phyloP scores from a whole-genome alignment of 2,113 vertebrate species.

The Toxotes jaculatrix region DNA sequence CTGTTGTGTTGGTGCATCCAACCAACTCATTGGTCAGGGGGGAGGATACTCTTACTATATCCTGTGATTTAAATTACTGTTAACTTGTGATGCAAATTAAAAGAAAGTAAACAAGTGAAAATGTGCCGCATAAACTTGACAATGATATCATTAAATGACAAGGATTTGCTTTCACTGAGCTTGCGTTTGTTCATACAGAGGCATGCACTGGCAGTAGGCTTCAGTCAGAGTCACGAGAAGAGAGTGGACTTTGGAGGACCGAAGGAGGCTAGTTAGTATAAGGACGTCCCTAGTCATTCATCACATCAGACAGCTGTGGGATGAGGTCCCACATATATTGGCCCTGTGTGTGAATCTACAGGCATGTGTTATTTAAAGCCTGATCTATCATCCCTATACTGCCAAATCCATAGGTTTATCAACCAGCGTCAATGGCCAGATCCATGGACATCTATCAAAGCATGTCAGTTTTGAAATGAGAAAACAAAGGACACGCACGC shows the following conservation, averaged over 20 bases:
- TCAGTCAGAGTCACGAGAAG: constrained; percentile 7
- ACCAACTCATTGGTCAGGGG: constrained; percentile 7
- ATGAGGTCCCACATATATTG: constrained; percentile 57
- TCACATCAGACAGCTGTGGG: constrained; percentile 66
- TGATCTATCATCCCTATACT: constrained; percentile 63
- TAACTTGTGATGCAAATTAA: not conserved
- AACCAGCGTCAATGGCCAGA: constrained; percentile 45
- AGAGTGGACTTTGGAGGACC: constrained; percentile 4
- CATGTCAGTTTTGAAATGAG: constrained; percentile 65
- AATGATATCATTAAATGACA: not conserved
- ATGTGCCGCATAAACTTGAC: not conserved
- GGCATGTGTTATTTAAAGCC: constrained; percentile 62
- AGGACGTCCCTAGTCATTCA: constrained; percentile 50
- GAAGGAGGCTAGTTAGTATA: constrained; percentile 47
- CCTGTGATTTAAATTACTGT: not conserved
- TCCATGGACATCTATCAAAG: constrained; percentile 67
- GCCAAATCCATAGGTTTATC: constrained; percentile 69
- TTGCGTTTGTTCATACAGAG: not conserved
- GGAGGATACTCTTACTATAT: not conserved
- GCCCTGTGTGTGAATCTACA: constrained; percentile 43
- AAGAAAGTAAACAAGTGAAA: not conserved
- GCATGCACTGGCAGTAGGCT: not conserved
- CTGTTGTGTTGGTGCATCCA: constrained; percentile 37
- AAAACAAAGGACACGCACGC: constrained; percentile 51
- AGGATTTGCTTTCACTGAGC: not conserved